A percentile compares a stretch with the other conserved stretches of the same genome.
These are phyloP conservation scores for Phyllostomus hastatus DNA, from an alignment of 2,113 vertebrate species.

Conservation along the genomic window DNA sequence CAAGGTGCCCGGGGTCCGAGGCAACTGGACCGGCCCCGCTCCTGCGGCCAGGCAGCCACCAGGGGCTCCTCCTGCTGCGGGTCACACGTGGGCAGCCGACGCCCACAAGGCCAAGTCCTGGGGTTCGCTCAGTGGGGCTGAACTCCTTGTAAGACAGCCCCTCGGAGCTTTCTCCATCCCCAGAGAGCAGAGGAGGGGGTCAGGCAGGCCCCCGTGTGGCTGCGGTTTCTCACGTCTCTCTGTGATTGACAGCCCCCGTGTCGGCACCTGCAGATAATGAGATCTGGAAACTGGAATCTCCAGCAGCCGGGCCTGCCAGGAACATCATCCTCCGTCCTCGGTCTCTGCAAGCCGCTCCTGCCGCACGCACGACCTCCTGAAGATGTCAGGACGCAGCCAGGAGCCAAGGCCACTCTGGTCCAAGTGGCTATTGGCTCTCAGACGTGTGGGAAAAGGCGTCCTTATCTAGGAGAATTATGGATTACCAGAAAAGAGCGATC, in stretches of 20 bases:
- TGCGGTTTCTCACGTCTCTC: constrained; percentile 71
- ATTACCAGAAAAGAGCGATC: constrained; percentile 69
- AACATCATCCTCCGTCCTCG: constrained; percentile 66
- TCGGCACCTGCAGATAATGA: constrained; percentile 83
- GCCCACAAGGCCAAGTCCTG: neutral
- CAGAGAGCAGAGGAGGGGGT: constrained; percentile 49
- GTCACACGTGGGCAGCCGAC: accelerated
- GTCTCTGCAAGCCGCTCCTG: constrained; percentile 70
- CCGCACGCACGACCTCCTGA: constrained; percentile 76
- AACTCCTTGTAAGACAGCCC: neutral
- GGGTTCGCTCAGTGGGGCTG: neutral
- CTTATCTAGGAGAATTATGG: constrained; percentile 73
- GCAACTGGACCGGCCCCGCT: accelerated
- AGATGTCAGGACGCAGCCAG: constrained; percentile 82
- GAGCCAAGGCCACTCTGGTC: constrained; percentile 76
- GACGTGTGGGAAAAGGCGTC: constrained; percentile 53
- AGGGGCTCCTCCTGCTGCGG: neutral
- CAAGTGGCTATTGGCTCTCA: constrained; percentile 74
- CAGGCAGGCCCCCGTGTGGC: constrained; percentile 67
- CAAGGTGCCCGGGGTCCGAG: accelerated
- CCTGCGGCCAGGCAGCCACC: accelerated
- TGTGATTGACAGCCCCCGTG: constrained; percentile 82
- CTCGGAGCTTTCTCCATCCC: constrained; percentile 50
- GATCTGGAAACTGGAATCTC: constrained; percentile 78
- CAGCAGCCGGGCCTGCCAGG: constrained; percentile 80